phyloP scores from a whole-genome alignment of 2,888 invertebrate genomes.

The Gandaritis pyraliata region DNA sequence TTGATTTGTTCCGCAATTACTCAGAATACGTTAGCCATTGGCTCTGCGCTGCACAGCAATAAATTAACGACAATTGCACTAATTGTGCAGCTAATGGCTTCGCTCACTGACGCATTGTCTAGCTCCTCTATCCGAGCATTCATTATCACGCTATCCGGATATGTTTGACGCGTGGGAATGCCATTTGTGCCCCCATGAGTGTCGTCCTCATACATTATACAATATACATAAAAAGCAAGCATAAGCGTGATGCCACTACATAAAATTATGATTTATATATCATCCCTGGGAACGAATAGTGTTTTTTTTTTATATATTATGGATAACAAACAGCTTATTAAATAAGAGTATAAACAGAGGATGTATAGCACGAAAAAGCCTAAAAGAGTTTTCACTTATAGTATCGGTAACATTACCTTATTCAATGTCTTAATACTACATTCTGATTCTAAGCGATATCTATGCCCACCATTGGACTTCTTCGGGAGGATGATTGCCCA shows the following conservation, averaged over 20 bases:
- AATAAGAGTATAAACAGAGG: too few species aligned
- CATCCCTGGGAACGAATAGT: neutral
- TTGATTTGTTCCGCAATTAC: slow-evolving; percentile 41
- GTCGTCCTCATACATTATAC: too few species aligned
- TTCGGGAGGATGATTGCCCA: too few species aligned
- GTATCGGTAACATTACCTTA: too few species aligned
- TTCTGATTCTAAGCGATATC: too few species aligned
- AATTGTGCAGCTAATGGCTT: slow-evolving; percentile 79
- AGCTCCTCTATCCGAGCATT: slow-evolving; percentile 66
- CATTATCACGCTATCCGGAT: slow-evolving; percentile 66
- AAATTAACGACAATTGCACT: slow-evolving; percentile 82
- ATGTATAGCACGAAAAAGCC: too few species aligned
- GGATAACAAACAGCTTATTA: too few species aligned
- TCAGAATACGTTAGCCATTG: slow-evolving; percentile 38
- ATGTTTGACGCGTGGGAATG: slow-evolving; percentile 69
- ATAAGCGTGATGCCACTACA: slow-evolving; percentile 7
- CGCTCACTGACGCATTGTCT: slow-evolving; percentile 75
- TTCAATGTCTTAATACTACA: too few species aligned
- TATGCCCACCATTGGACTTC: too few species aligned
- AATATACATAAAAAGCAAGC: slow-evolving; percentile 5
- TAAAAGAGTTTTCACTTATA: too few species aligned
- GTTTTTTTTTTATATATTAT: too few species aligned
- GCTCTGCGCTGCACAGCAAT: slow-evolving; percentile 62
- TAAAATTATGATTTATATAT: slow-evolving; percentile 14
- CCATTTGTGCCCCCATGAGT: slow-evolving; percentile 47